Evolutionary conservation across 1,140 invertebrate genomes (phyloP).

Genomic region (Phymorhynchus buccinoides): DNA sequence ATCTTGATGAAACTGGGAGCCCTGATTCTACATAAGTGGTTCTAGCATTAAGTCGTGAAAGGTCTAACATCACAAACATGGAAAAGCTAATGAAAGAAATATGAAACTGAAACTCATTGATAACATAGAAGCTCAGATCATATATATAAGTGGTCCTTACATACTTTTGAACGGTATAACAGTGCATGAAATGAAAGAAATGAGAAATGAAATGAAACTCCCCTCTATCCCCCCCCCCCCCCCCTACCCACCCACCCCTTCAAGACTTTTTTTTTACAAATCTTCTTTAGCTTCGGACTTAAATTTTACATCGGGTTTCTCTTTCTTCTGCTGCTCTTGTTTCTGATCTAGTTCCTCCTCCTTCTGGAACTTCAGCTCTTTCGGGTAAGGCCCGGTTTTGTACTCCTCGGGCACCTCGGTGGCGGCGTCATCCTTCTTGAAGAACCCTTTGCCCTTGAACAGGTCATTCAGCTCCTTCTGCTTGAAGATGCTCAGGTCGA

Average conservation of each 20-base stretch:
- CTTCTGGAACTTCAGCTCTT: too few relatives aligned
- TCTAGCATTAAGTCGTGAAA: too few relatives aligned
- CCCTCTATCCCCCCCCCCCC: not conserved
- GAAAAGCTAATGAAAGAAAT: too few relatives aligned
- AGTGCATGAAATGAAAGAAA: too few relatives aligned
- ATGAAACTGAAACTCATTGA: too few relatives aligned
- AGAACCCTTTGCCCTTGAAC: conserved; percentile 45
- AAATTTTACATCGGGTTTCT: not conserved
- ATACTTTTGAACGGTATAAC: too few relatives aligned
- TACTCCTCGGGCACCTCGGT: conserved; percentile 39
- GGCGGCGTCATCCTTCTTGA: conserved; percentile 32
- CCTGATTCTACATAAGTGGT: too few relatives aligned
- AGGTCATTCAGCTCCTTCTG: conserved; percentile 42
- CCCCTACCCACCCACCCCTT: not conserved
- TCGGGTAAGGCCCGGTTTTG: conserved; percentile 40
- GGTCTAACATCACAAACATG: too few relatives aligned
- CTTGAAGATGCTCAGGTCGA: conserved; percentile 40
- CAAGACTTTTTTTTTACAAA: not conserved
- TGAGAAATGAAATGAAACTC: too few relatives aligned
- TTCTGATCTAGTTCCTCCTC: not conserved
- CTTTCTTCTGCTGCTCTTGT: not conserved
- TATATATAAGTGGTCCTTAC: too few relatives aligned
- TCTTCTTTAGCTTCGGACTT: not conserved
- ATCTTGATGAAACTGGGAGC: too few relatives aligned
- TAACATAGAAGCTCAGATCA: too few relatives aligned